These are phyloP conservation scores for Micrasema minimum DNA, from an alignment of 1,140 invertebrate species.

Conservation along the genomic window DNA sequence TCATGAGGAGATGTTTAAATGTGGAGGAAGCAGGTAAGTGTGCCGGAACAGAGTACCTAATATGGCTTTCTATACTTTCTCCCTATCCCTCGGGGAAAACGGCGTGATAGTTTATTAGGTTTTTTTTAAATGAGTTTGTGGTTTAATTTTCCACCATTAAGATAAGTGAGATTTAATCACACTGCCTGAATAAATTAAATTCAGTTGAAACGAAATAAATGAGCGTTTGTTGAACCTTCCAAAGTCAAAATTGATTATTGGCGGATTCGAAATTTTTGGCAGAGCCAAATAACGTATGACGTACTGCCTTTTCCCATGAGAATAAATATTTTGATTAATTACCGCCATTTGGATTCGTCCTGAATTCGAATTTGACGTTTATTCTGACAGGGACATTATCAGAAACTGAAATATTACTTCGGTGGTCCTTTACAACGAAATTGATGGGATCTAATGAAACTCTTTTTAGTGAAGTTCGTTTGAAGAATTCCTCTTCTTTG, in stretches of 20 bases:
- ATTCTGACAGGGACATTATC: conserved; percentile 28
- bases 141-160: too few relatives aligned
- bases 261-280: conserved; percentile 9
- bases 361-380: conserved; percentile 32
- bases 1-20: too few relatives aligned
- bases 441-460: too few relatives aligned
- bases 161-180: conserved; percentile 15
- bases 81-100: too few relatives aligned
- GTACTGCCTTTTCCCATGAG: background rate
- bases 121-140: too few relatives aligned
- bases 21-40: too few relatives aligned
- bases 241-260: conserved; percentile 22
- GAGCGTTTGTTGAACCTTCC: background rate
- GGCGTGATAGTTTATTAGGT: too few relatives aligned
- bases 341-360: conserved; percentile 19
- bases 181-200: conserved; percentile 5
- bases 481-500: too few relatives aligned
- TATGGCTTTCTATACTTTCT: too few relatives aligned
- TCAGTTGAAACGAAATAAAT: background rate
- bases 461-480: too few relatives aligned
- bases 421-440: background rate
- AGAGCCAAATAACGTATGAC: conserved; percentile 19
- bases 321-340: conserved; percentile 29
- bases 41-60: too few relatives aligned
- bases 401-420: background rate